Conservation (phyloP, 2,888 invertebrate species). For the Thecophora atra region DNA sequence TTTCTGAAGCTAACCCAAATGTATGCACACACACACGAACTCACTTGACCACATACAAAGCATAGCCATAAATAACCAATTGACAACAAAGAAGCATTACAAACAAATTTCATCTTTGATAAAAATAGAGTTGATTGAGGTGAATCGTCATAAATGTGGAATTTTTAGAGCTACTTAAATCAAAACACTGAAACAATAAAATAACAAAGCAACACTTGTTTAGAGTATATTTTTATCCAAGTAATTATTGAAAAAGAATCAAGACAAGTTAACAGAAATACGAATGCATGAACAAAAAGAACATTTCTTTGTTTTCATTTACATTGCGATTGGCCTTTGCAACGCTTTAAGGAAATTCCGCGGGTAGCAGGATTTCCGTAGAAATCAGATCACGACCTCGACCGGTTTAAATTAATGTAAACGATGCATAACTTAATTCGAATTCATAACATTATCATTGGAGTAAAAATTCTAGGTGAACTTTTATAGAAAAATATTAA, state of each 20-base stretch:
- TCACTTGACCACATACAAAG: background rate
- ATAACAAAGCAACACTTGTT: background rate
- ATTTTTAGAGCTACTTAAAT: constrained; percentile 8
- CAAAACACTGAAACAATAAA: background rate
- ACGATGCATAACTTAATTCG: too few relatives aligned
- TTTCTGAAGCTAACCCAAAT: background rate
- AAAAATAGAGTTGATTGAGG: constrained; percentile 3
- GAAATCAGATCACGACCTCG: too few relatives aligned
- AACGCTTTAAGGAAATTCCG: background rate
- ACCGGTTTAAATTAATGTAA: too few relatives aligned
- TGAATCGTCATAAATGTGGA: constrained; percentile 9
- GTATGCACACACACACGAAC: background rate
- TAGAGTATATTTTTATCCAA: constrained; percentile 10
- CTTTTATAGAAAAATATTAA: too few relatives aligned
- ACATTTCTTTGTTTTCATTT: constrained; percentile 8
- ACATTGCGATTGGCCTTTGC: background rate
- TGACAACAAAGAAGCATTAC: constrained; percentile 12
- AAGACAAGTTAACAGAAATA: background rate
- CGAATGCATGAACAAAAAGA: constrained; percentile 14
- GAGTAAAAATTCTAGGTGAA: too few relatives aligned
- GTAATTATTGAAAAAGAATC: constrained; percentile 1
- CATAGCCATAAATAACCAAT: background rate
- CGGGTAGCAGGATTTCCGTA: background rate
- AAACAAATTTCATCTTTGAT: background rate
- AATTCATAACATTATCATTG: too few relatives aligned